Evolutionary conservation across 2,888 invertebrate species (phyloP).

Genomic region (Villa cingulata): DNA sequence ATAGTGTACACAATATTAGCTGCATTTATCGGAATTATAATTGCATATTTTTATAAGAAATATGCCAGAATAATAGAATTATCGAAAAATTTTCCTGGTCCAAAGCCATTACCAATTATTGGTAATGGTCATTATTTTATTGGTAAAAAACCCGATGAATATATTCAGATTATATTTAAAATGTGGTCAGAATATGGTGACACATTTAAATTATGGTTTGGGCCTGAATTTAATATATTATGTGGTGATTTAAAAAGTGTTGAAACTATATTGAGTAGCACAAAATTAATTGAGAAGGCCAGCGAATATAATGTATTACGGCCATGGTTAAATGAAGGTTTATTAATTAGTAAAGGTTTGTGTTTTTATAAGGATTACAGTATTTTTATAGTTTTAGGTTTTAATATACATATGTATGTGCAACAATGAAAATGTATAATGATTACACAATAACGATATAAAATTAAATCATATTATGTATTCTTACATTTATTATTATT

Average conservation of each 20-base stretch:
- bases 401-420: too few species aligned
- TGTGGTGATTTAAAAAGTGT: slow-evolving; percentile 24
- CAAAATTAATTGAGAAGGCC: slow-evolving; percentile 37
- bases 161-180: slow-evolving; percentile 24
- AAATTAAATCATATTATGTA: too few species aligned
- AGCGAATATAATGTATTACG: slow-evolving; percentile 37
- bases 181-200: slow-evolving; percentile 26
- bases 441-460: too few species aligned
- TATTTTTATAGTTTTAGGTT: too few species aligned
- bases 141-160: slow-evolving; percentile 33
- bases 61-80: not conserved
- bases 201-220: slow-evolving; percentile 26
- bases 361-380: too few species aligned
- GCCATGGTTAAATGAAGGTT: slow-evolving; percentile 43
- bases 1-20: too few species aligned
- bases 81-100: slow-evolving; percentile 18
- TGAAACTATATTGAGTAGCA: slow-evolving; percentile 23
- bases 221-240: slow-evolving; percentile 27
- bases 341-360: slow-evolving; percentile 36
- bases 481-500: too few species aligned
- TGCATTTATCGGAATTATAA: too few species aligned
- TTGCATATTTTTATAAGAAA: not conserved
- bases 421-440: too few species aligned
- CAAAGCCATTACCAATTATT: slow-evolving; percentile 35
- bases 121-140: slow-evolving; percentile 38